Conservation (phyloP, 2,113 vertebrate genomes). For the Coreoperca whiteheadi region DNA sequence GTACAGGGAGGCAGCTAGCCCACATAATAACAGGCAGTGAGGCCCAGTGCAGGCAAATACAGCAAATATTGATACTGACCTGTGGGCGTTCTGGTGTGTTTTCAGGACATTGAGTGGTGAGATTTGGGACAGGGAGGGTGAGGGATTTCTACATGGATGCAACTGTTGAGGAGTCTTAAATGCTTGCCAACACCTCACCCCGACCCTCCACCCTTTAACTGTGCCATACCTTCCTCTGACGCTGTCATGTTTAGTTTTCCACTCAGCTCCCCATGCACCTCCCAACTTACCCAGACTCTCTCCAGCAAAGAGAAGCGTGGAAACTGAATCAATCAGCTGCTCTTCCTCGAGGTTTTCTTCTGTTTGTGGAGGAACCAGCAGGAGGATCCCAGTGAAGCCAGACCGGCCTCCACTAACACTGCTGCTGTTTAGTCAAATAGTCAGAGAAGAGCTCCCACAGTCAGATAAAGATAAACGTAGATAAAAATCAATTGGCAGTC, state of each 20-base stretch:
- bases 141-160: slow-evolving; percentile 39
- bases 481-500: slow-evolving; percentile 61
- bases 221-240: slow-evolving; percentile 47
- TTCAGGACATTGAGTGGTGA: slow-evolving; percentile 44
- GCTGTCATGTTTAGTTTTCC: slow-evolving; percentile 75
- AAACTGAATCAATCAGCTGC: slow-evolving; percentile 67
- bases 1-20: slow-evolving; percentile 35
- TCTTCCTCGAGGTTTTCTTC: slow-evolving; percentile 60
- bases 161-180: slow-evolving; percentile 26
- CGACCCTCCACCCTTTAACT: slow-evolving; percentile 11
- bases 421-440: slow-evolving; percentile 50
- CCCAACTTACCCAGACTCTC: slow-evolving; percentile 41
- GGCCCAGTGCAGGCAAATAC: slow-evolving; percentile 18
- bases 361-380: slow-evolving; percentile 66
- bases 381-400: slow-evolving; percentile 63
- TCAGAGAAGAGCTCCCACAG: slow-evolving; percentile 60
- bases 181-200: not conserved
- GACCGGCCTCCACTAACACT: slow-evolving; percentile 58
- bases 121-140: slow-evolving; percentile 1
- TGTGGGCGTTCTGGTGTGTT: slow-evolving; percentile 49
- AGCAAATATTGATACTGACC: slow-evolving; percentile 70
- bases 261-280: slow-evolving; percentile 42
- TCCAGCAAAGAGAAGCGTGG: slow-evolving; percentile 53
- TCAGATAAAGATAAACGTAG: slow-evolving; percentile 69
- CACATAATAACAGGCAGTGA: slow-evolving; percentile 52